Evolutionary conservation across 2,797 vertebrate genomes (phyloP).

Genomic region (Todus mexicanus): DNA sequence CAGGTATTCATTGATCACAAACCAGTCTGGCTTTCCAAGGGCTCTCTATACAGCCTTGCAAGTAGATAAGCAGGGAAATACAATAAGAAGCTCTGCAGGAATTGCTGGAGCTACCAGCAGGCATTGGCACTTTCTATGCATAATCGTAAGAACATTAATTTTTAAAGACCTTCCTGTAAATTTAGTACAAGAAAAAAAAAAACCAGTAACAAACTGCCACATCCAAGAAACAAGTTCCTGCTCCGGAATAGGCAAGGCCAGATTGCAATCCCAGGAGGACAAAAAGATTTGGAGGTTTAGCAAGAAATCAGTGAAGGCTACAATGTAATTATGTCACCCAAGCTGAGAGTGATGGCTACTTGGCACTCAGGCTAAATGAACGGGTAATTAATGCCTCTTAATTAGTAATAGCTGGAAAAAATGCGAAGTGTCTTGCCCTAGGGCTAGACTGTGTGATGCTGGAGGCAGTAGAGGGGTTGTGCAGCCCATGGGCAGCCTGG

Average conservation of each 20-base stretch:
- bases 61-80: not conserved
- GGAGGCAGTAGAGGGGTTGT: not conserved
- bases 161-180: not conserved
- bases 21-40: not conserved
- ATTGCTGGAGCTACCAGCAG: not conserved
- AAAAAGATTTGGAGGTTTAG: not conserved
- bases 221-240: not conserved
- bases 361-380: not conserved
- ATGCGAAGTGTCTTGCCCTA: not conserved
- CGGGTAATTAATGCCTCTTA: constrained; percentile 5
- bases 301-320: not conserved
- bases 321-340: not conserved
- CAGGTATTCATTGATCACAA: not conserved
- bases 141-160: not conserved
- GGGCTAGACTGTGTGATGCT: not conserved
- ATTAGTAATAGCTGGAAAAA: not conserved
- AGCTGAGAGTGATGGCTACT: not conserved
- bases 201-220: not conserved
- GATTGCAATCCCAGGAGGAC: not conserved
- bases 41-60: not conserved
- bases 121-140: not conserved
- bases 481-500: not conserved
- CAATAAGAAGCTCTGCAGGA: accelerated
- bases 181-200: not conserved
- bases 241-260: not conserved